Conservation (phyloP, 1,140 invertebrate species). For the Sesamia nonagrioides region DNA sequence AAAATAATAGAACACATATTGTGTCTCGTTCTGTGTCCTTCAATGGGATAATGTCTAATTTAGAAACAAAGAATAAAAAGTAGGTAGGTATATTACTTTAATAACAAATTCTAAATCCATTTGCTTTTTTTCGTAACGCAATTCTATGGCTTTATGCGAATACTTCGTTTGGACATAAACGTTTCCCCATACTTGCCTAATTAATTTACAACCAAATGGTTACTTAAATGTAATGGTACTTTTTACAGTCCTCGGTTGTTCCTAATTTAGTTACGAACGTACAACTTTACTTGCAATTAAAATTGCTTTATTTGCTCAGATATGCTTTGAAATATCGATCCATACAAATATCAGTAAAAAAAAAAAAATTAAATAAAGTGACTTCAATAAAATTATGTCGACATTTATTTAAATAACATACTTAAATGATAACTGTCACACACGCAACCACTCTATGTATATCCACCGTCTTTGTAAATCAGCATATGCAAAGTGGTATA, state of each 20-base stretch:
- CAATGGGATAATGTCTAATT: too few relatives aligned
- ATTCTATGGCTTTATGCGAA: background rate
- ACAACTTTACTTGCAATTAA: too few relatives aligned
- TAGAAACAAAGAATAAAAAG: too few relatives aligned
- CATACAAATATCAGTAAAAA: conserved; percentile 6
- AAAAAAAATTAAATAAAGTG: conserved; percentile 22
- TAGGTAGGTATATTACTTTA: too few relatives aligned
- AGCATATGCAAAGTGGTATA: conserved; percentile 88
- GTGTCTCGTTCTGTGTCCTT: too few relatives aligned
- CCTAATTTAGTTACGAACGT: background rate
- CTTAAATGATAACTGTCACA: conserved; percentile 56
- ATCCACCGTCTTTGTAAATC: conserved; percentile 86
- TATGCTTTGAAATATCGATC: background rate
- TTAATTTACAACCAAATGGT: background rate
- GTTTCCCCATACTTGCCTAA: background rate
- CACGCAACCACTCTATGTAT: conserved; percentile 65
- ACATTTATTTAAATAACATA: conserved; percentile 53
- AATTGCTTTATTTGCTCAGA: background rate
- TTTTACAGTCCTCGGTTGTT: background rate
- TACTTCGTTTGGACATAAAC: background rate
- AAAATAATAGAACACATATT: too few relatives aligned
- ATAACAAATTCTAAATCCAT: too few relatives aligned
- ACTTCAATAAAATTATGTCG: conserved; percentile 27
- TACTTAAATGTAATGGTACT: too few relatives aligned
- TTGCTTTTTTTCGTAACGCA: too few relatives aligned